Evolutionary conservation across 2,113 vertebrate species (phyloP), one percentile per base, ranked within the genome.

Genomic region (Trematocara marginatum): DNA sequence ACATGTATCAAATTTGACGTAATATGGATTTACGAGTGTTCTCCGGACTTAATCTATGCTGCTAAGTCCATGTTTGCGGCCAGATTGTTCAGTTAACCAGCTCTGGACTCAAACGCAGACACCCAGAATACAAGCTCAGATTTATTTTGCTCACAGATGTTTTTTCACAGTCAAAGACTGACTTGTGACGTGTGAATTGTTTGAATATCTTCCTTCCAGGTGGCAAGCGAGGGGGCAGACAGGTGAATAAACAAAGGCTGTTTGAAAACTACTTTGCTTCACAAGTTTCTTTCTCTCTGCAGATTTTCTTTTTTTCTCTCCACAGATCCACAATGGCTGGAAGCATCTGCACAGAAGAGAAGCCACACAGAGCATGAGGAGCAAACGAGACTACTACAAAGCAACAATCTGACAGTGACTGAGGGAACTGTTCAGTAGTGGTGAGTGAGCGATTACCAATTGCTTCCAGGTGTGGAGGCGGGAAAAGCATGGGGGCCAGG

Each of bases 101-200:
- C 20, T 71, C 20, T 26, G 64, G 38, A 71, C 12, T 71, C 38
- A 69, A 45, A 71, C 12, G 20, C 38, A 71, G 20, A 16, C 12
- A 45, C 38, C 64, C 12, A 71, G 20, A 45, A 42, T 45, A 26
- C 7, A 42, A 69, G n/a, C 15, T 42, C 7, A 71, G n/a, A 45
- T 71, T 71, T 45, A 71, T 71, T 45, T 71, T 71, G 64, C 64
- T 45, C 35, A 69, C 38, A 71, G 64, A 45, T 71, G 38, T 71
- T 71, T 45, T 45, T 40, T 4, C n/a, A 66, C 61, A 13, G 61
- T 23, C 10, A 69, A 61, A 61, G 16, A 61, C 5, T n/a, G 54
- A 56, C 12, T 15, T 56, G 54, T 6, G 29, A 4, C 29, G n/a
- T 61, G 5, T 61, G 57, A 61, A 42, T 40, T 45, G 38, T 71